Conservation (phyloP, 1,140 invertebrate genomes). For the Steinernema feltiae region DNA sequence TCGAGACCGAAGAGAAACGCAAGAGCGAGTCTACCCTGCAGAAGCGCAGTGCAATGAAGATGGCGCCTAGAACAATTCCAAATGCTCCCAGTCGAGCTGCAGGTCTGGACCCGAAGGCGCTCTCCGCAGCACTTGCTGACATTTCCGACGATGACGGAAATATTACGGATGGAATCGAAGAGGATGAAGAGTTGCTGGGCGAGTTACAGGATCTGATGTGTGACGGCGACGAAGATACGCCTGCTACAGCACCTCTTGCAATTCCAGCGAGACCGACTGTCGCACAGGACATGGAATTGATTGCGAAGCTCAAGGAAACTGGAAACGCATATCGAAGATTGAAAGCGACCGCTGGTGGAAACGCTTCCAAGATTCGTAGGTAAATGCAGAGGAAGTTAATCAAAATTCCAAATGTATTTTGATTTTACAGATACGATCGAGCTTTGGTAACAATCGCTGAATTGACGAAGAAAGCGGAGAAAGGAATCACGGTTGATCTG, state of each 20-base stretch:
- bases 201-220: slow-evolving; percentile 20
- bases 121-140: slow-evolving; percentile 23
- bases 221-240: background rate
- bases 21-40: background rate
- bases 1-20: slow-evolving; percentile 32
- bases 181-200: slow-evolving; percentile 28
- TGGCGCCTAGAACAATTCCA: no score
- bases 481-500: slow-evolving; percentile 26
- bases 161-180: slow-evolving; percentile 17
- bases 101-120: slow-evolving; percentile 11
- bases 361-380: background rate
- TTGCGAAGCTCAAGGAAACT: slow-evolving; percentile 8
- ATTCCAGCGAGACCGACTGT: background rate
- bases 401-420: background rate
- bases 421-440: slow-evolving; percentile 24
- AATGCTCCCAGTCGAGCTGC: background rate
- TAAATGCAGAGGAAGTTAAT: no score
- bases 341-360: slow-evolving; percentile 2
- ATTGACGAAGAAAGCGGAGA: slow-evolving; percentile 20
- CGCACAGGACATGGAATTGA: background rate
- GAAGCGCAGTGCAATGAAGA: background rate
- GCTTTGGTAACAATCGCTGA: slow-evolving; percentile 27
- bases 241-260: slow-evolving; percentile 17
- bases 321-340: slow-evolving; percentile 19
- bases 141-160: slow-evolving; percentile 4